Conservation (phyloP, 2,888 invertebrate species). For the Drosophila fungiperda region DNA sequence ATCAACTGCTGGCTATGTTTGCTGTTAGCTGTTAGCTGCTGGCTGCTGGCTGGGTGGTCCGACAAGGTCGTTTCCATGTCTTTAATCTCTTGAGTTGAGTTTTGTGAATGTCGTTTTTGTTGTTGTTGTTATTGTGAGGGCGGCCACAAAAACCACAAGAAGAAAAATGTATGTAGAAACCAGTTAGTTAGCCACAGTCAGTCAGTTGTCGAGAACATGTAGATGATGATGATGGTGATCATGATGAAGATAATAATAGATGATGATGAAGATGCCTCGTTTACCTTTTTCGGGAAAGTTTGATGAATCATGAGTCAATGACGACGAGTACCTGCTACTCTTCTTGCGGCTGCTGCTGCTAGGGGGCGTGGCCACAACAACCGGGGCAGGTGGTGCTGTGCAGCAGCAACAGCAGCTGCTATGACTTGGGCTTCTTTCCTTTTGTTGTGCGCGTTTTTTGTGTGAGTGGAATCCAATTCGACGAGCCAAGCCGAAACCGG, state of each 20-base stretch:
- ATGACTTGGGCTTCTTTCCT: slow-evolving; percentile 26
- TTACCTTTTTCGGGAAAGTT: slow-evolving; percentile 32
- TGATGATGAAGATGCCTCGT: slow-evolving; percentile 22
- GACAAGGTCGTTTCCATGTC: slow-evolving; percentile 63
- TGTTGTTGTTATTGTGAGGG: slow-evolving; percentile 33
- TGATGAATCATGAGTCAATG: slow-evolving; percentile 68
- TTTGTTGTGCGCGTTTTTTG: slow-evolving; percentile 9
- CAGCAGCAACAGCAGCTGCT: slow-evolving; percentile 40
- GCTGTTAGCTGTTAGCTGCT: slow-evolving; percentile 12
- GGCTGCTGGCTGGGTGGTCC: slow-evolving; percentile 50
- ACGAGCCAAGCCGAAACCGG: slow-evolving; percentile 23
- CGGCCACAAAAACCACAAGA: slow-evolving; percentile 23
- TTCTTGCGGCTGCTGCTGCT: not conserved
- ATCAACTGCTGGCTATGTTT: slow-evolving; percentile 19
- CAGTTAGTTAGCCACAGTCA: slow-evolving; percentile 2
- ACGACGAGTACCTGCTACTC: slow-evolving; percentile 55
- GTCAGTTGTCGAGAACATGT: not conserved
- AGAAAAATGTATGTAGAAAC: not conserved
- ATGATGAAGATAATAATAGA: not conserved
- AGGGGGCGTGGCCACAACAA: slow-evolving; percentile 35
- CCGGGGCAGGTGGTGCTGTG: slow-evolving; percentile 62
- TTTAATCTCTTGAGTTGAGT: slow-evolving; percentile 6
- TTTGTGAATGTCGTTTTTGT: not conserved
- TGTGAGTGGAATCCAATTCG: slow-evolving; percentile 23
- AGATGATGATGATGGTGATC: not conserved